Percentiles rank a stretch among this genome's conserved stretches.
phyloP scores from a whole-genome alignment of 2,113 vertebrate genomes.

The Cnemophilus loriae region DNA sequence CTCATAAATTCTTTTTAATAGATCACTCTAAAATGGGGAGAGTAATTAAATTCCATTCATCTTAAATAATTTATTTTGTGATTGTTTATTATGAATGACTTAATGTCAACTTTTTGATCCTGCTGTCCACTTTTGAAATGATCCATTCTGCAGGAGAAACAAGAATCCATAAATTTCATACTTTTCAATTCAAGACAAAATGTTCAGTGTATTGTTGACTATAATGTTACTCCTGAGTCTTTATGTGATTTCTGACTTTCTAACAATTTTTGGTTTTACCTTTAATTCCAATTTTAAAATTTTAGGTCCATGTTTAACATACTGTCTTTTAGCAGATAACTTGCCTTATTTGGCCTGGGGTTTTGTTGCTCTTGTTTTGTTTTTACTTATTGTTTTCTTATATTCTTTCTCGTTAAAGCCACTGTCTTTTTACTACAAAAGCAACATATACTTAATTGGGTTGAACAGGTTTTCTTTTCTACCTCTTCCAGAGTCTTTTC shows the following conservation, averaged over 20 bases:
- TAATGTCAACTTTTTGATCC: neutral
- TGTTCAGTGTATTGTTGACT: neutral
- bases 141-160: neutral
- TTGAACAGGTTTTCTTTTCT: neutral
- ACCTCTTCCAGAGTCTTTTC: neutral
- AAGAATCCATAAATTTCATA: neutral
- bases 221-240: neutral
- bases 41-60: neutral
- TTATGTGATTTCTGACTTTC: neutral
- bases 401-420: neutral
- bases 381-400: neutral
- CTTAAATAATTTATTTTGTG: neutral
- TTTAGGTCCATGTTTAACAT: neutral
- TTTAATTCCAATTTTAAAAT: neutral
- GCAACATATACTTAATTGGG: neutral
- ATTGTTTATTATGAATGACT: neutral
- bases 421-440: neutral
- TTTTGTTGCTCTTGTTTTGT: neutral
- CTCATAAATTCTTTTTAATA: neutral
- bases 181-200: neutral
- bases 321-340: neutral
- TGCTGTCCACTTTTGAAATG: conserved; percentile 3
- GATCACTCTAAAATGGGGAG: neutral
- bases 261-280: neutral
- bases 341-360: neutral